Evolutionary conservation across 2,797 vertebrate species (phyloP).

Genomic region (Catostomus latipinnis): DNA sequence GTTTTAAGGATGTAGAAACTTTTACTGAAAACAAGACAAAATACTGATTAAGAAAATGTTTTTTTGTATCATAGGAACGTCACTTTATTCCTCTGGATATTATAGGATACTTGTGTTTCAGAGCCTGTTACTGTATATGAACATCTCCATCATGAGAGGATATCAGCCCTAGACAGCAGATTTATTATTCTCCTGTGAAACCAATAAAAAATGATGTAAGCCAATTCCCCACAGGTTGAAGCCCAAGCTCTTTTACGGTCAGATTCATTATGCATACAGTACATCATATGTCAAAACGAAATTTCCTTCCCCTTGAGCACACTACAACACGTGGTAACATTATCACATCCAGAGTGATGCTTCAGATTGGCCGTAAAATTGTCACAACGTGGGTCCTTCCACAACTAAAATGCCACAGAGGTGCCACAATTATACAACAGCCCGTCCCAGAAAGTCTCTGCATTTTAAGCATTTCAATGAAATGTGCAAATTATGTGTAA

Average conservation of each 20-base stretch:
- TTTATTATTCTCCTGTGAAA: conserved; percentile 70
- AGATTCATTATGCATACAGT: conserved; percentile 78
- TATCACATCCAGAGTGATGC: conserved; percentile 57
- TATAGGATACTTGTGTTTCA: conserved; percentile 7
- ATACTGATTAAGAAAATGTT: too few relatives aligned
- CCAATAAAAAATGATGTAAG: conserved; percentile 70
- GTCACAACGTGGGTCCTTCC: neutral
- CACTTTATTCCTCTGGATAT: neutral
- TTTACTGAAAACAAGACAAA: too few relatives aligned
- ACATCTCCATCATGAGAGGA: conserved; percentile 43
- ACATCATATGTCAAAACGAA: conserved; percentile 70
- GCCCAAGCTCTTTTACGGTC: conserved; percentile 68
- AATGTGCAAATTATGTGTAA: conserved; percentile 61
- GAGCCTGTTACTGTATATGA: conserved; percentile 15
- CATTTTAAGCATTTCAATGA: conserved; percentile 12
- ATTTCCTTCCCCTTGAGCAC: conserved; percentile 70
- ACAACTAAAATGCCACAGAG: conserved; percentile 8
- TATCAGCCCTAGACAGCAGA: conserved; percentile 67
- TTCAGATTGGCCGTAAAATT: conserved; percentile 19
- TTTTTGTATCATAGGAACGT: too few relatives aligned
- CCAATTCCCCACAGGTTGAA: conserved; percentile 71
- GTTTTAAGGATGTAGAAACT: too few relatives aligned
- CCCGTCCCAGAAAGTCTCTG: conserved; percentile 4
- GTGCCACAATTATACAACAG: neutral
- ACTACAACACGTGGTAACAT: conserved; percentile 71